Conservation (phyloP, 64 coral and sea anemone genomes). For the Pocillopora damicornis region DNA sequence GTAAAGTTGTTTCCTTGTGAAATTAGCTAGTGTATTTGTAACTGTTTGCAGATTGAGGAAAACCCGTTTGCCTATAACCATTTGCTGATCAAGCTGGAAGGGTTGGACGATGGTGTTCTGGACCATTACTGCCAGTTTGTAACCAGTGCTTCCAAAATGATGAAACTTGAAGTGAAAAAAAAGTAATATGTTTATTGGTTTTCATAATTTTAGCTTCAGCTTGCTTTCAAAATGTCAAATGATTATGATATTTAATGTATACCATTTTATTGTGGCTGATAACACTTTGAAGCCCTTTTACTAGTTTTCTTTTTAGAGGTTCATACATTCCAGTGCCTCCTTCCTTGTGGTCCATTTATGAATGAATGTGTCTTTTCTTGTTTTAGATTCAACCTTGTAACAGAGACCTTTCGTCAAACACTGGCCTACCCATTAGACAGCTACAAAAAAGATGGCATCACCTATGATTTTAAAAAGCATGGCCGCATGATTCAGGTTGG, state of each 20-base stretch:
- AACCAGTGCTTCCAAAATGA: constrained; percentile 57
- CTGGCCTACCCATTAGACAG: constrained; percentile 80
- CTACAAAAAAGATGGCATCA: constrained; percentile 69
- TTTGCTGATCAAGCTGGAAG: constrained; percentile 85
- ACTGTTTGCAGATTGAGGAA: constrained; percentile 2
- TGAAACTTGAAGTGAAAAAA: constrained; percentile 77
- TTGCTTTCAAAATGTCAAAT: too few species aligned
- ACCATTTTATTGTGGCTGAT: too few species aligned
- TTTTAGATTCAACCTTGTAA: constrained; percentile 90
- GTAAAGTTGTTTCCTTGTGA: background rate
- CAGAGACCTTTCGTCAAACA: constrained; percentile 63
- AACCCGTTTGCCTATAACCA: constrained; percentile 55
- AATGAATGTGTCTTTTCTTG: background rate
- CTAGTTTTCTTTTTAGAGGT: too few species aligned
- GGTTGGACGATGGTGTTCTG: constrained; percentile 70
- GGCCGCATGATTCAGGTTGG: constrained; percentile 93
- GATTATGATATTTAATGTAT: too few species aligned
- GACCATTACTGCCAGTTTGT: constrained; percentile 86
- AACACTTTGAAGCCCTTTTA: background rate
- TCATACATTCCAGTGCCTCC: too few species aligned
- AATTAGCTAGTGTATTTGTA: too few species aligned
- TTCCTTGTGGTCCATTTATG: too few species aligned
- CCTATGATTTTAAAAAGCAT: constrained; percentile 92
- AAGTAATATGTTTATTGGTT: constrained; percentile 47
- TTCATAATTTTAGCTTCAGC: too few species aligned